Conservation (phyloP, 2,113 vertebrate genomes). For the Cinclus cinclus region DNA sequence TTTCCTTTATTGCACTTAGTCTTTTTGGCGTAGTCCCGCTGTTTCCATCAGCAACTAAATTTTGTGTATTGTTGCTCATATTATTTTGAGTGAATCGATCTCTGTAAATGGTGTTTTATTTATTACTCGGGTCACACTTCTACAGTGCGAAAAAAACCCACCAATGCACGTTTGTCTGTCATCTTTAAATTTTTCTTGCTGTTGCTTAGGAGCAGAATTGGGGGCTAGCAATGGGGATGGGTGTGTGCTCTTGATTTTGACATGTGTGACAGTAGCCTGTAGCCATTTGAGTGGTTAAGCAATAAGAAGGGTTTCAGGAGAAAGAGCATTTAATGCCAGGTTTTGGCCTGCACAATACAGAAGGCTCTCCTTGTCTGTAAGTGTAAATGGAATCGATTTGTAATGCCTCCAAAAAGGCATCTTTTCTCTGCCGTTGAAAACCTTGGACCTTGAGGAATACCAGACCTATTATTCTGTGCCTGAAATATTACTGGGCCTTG, state of each 20-base stretch:
- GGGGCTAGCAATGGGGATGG: background rate
- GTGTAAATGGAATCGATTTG: background rate
- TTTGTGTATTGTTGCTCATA: background rate
- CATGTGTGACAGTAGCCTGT: constrained; percentile 12
- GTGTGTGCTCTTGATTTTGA: background rate
- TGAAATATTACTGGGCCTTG: background rate
- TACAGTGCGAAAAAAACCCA: background rate
- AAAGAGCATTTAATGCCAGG: background rate
- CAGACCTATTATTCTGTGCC: constrained; percentile 13
- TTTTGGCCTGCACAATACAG: background rate
- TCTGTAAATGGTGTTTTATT: background rate
- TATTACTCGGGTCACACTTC: background rate
- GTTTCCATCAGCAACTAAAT: background rate
- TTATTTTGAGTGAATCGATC: background rate
- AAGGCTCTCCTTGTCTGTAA: background rate
- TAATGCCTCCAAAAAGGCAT: background rate
- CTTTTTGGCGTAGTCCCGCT: background rate
- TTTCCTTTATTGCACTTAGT: background rate
- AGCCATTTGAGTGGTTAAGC: background rate
- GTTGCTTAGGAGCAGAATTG: background rate
- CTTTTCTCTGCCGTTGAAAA: background rate
- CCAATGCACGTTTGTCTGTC: background rate
- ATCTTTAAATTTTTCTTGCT: background rate
- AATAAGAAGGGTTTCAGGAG: background rate
- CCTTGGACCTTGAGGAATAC: constrained; percentile 30